Base-by-base conservation (phyloP, 1,140 invertebrate genomes). In the Drosophila murphyi region DNA sequence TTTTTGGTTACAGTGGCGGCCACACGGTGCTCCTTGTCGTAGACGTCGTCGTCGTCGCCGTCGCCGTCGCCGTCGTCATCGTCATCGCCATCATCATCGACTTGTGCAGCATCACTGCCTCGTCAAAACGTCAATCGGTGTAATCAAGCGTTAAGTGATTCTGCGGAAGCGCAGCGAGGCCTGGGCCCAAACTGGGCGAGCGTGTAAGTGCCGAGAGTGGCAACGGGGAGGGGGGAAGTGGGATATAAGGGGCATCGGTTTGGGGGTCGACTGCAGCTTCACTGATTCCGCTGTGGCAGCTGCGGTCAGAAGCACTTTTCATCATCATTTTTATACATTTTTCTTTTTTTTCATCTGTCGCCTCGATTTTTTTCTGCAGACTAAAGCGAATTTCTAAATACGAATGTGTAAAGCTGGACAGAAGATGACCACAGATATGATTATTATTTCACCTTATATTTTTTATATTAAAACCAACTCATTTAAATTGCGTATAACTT, bases 111-210 rank as follows among this genome's bases (percentile, higher is more conserved):
- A 86, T 90, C 86, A 90, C 72, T 90, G 85, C 87, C 87, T 90
- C 86, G 87, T 90, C 86, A 90, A 90, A 90, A 86, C 86, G 86
- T 90, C 86, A 86, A 90, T 90, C 86, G 86, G 86, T 90, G 86
- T 90, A 90, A 90, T 90, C 86, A 90, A 90, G 86, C 86, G 86
- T 90, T 90, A 90, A 90, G 86, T 90, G 86, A 90, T 90, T 90
- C 86, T 90, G 87, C 86, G 86, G 86, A 90, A 90, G 86, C 87
- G 81, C 78, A 72, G 51, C 74, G 29, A 55, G 43, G 37, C 37
- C 10, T 43, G 39, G 35, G 20, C 54, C 32, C 70, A 68, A 54
- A 60, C 70, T 60, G 32, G 47, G 62, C 43, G 28, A 62, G 32
- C 10, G 48, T 28, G 4, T 5, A 28, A 65, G 51, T 31, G 59